phyloP scores from a whole-genome alignment of 2,113 vertebrate genomes.

The Strigops habroptila region DNA sequence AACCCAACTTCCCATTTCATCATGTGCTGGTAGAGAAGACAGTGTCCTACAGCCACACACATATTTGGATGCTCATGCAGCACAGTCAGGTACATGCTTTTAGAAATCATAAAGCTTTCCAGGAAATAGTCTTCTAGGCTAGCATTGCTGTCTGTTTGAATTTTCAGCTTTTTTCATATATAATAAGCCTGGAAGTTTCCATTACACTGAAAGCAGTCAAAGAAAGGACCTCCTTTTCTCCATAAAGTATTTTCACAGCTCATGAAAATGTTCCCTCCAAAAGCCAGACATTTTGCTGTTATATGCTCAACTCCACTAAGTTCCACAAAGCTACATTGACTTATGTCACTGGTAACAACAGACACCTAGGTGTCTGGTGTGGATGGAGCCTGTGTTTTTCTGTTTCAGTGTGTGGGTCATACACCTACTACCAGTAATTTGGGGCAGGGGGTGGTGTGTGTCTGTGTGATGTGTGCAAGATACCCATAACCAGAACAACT shows the following conservation, averaged over 20 bases:
- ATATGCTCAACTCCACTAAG: not conserved
- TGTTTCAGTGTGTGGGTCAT: not conserved
- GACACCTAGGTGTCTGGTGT: not conserved
- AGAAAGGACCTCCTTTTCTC: not conserved
- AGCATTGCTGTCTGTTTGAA: not conserved
- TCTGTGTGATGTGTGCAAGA: not conserved
- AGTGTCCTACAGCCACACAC: too few species aligned
- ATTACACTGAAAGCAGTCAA: not conserved
- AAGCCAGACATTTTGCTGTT: not conserved
- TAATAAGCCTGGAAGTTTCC: not conserved
- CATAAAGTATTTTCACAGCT: not conserved
- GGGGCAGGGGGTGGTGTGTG: not conserved
- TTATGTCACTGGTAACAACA: not conserved
- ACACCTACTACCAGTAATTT: not conserved
- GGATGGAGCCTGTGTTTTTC: not conserved
- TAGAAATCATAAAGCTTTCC: not conserved
- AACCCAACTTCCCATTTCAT: not conserved
- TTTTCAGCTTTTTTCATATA: not conserved
- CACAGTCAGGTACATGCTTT: not conserved
- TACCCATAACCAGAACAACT: not conserved
- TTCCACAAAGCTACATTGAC: not conserved
- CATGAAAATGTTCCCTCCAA: not conserved
- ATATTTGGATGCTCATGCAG: not conserved
- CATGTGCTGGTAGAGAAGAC: not conserved
- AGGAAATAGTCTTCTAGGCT: not conserved